These are phyloP conservation scores for Philereme vetulata DNA, from an alignment of 2,888 invertebrate genomes.

Conservation along the genomic window DNA sequence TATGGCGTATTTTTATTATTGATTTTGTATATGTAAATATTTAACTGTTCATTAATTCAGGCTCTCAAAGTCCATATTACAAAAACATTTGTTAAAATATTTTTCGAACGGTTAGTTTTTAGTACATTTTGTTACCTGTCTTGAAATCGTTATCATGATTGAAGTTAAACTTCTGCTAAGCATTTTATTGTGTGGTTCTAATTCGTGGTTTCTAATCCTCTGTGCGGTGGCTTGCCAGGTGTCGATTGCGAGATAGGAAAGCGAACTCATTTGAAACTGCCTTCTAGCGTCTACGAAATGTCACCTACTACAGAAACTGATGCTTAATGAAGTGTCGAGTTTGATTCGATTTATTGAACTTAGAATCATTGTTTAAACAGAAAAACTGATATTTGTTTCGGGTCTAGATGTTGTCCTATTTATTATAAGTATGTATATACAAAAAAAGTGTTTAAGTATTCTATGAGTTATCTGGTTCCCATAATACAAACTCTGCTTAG, in stretches of 20 bases:
- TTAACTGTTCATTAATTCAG: too few relatives aligned
- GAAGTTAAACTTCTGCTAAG: slow-evolving; percentile 15
- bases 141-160: slow-evolving; percentile 26
- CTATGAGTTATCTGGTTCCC: too few relatives aligned
- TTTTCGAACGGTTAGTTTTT: background rate
- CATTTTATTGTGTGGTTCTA: slow-evolving; percentile 47
- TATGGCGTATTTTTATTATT: too few relatives aligned
- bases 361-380: background rate
- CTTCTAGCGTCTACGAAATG: background rate
- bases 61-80: too few relatives aligned
- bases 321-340: background rate
- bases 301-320: background rate
- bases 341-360: background rate
- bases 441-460: too few relatives aligned
- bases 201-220: slow-evolving; percentile 53
- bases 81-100: too few relatives aligned
- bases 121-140: slow-evolving; percentile 17
- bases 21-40: too few relatives aligned
- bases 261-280: slow-evolving; percentile 10
- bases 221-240: slow-evolving; percentile 29
- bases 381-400: too few relatives aligned
- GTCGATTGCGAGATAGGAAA: slow-evolving; percentile 52
- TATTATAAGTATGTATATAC: too few relatives aligned
- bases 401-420: too few relatives aligned
- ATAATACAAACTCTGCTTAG: too few relatives aligned